Base-by-base conservation (phyloP, 2,888 invertebrate genomes). In the Muschampia staudingeri region DNA sequence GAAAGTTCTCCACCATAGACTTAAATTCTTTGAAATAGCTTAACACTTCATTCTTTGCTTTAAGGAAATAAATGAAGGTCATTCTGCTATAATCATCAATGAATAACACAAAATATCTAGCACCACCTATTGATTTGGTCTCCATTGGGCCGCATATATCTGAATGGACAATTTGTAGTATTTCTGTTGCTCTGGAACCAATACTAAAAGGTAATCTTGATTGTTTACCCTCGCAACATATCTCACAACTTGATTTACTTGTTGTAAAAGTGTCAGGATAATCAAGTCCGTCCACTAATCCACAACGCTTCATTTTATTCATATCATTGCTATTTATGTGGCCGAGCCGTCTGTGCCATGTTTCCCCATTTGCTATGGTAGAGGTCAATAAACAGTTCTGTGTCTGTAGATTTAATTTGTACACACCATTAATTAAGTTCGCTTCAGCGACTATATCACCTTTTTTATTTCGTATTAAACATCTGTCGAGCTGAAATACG, bases 161-260 rank as follows among this genome's bases (percentile, higher is more conserved):
- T 56, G 56, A 56, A 8, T 56, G 56, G 2, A 56, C 7, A 7
- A 56, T 16, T 56, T 56, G 11, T 6, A 56, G 56, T 56, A 56
- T 5, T 6, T 56, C 19, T 56, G 16, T 6, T n/a, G n/a, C 6
- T 56, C 56, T 3, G 3, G 16, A n/a, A 8, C 56, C 56, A 3
- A 9, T 7, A 52, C 11, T 9, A 81, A 88, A 88, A 14, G 87
- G 86, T 73, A 85, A 65, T 25, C 84, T 75, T 12, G 78, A 79
- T 61, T 87, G 89, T 40, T 89, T 89, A 0, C 87, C 87, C 48
- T 87, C 86, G 76, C 87, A 85, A 56, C 88, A 88, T 11, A 83
- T 42, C 56, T 71, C 52, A 72, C 87, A 87, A 8, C n/a, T 84
- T 8, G 70, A 72, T 37, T 83, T 87, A 11, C 52, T 65, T 8